phyloP scores from a whole-genome alignment of 2,113 vertebrate species.

The Antigone vipio region DNA sequence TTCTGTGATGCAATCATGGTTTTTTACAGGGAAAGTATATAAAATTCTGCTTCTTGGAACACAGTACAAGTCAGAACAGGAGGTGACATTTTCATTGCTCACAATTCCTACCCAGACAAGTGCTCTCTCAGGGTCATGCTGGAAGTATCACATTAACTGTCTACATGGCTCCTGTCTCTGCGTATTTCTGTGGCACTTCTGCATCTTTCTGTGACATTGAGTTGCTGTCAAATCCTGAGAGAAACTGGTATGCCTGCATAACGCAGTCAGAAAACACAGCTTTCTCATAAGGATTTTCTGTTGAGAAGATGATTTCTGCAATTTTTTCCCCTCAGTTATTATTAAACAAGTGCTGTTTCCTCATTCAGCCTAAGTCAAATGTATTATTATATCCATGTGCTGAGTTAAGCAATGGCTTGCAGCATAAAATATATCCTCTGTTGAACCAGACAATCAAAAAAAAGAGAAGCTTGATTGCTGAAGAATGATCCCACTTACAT shows the following conservation, averaged over 20 bases:
- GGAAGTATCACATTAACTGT: not conserved
- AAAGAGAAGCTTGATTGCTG: not conserved
- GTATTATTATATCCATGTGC: not conserved
- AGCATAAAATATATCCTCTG: not conserved
- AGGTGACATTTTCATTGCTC: not conserved
- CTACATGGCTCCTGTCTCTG: not conserved
- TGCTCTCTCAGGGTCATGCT: not conserved
- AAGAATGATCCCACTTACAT: not conserved
- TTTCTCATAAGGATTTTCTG: not conserved
- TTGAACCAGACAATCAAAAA: not conserved
- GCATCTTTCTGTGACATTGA: not conserved
- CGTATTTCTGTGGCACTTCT: not conserved
- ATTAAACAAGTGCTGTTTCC: not conserved
- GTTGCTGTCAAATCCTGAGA: not conserved
- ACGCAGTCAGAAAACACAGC: not conserved
- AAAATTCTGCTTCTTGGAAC: not conserved
- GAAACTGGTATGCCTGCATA: not conserved
- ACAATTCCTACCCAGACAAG: not conserved
- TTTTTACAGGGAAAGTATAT: not conserved
- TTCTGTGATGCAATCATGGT: not conserved
- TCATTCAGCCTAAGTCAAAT: not conserved
- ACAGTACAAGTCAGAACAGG: not conserved
- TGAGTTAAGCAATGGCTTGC: not conserved
- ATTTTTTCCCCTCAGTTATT: not conserved
- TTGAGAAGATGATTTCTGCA: not conserved